These are phyloP conservation scores for Pseudochaenichthys georgianus DNA, from an alignment of 2,797 vertebrate species.

Conservation along the genomic window DNA sequence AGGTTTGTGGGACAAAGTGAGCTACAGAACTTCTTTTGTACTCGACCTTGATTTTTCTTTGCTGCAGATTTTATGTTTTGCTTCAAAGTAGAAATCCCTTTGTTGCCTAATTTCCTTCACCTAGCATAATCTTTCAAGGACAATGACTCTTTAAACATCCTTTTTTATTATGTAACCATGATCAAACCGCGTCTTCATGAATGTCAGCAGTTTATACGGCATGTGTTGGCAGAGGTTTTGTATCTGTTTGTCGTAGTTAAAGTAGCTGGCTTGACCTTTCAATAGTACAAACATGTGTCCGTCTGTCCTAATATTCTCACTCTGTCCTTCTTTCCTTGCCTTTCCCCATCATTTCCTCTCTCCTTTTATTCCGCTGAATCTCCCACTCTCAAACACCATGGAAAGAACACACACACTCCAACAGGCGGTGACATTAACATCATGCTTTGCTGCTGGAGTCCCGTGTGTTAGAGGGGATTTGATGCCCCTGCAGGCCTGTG, in stretches of 20 bases:
- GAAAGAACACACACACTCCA: conserved; percentile 3
- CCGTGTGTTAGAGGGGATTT: conserved; percentile 47
- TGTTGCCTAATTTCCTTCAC: conserved; percentile 5
- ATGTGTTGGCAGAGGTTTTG: conserved; percentile 34
- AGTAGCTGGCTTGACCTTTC: conserved; percentile 35
- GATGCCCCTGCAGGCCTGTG: conserved; percentile 46
- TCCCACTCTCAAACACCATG: conserved; percentile 5
- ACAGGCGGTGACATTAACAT: conserved; percentile 26
- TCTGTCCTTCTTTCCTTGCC: not conserved
- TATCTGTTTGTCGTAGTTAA: conserved; percentile 55
- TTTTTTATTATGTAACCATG: conserved; percentile 35
- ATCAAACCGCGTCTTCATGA: conserved; percentile 26
- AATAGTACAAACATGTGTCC: conserved; percentile 24
- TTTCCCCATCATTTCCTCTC: conserved; percentile 1
- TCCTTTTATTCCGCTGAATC: conserved; percentile 18
- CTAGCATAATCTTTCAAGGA: conserved; percentile 44
- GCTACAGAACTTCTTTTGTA: not conserved
- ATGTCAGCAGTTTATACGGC: conserved; percentile 39
- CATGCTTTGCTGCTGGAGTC: conserved; percentile 41
- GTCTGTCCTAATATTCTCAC: conserved; percentile 13
- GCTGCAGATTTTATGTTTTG: not conserved
- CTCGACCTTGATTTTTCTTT: not conserved
- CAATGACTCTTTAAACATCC: conserved; percentile 27
- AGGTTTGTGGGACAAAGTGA: not conserved
- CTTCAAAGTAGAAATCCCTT: not conserved